Evolutionary conservation across 2,797 vertebrate species (phyloP), one percentile per base, ranked within the genome.

Genomic region (Gymnothorax reevesii): DNA sequence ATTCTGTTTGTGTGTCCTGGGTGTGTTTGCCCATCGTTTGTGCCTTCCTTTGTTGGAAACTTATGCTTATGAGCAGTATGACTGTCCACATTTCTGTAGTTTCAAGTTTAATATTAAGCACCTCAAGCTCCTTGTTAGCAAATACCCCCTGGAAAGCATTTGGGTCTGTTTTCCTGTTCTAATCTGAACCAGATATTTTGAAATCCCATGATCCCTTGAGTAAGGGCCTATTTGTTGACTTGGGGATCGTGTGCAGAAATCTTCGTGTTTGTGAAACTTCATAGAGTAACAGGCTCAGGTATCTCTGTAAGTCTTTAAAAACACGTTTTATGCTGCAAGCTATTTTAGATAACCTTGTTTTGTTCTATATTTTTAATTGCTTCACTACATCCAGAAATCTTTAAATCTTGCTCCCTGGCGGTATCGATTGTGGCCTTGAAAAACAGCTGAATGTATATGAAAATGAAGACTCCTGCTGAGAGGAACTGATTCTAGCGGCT

Each of bases 381-480:
- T 55, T 52, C 2, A n/a, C 77, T 20, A n/a, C 77, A 54, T 55
- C 22, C 8, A 55, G n/a, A n/a, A 55, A n/a, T 54, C 77, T 55
- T 3, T 80, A 20, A 49, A 2, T 22, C 49, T 80, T 4, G 52
- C 55, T 55, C 52, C 77, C 49, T n/a, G 10, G 20, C 33, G 15
- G 73, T 52, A 6, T 55, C 12, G 2, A 4, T 3, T 80, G 77
- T 55, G 17, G 54, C 20, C 55, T 4, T 55, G 52, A 52, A 22
- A 7, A 55, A 54, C n/a, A 22, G 77, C n/a, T 0, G 77, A 80
- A 54, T 49, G 12, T 80, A 80, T 55, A 52, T 54, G 52, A 80
- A 80, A 80, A 80, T 55, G 77, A 22, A 79, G 17, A 20, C 20
- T 80, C 77, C 77, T 55, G 77, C 52, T 54, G 77, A 55, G 77